A percentile compares a stretch with the other conserved stretches of the same genome.
Conservation (phyloP, 2,797 vertebrate genomes). For the Pseudochirops corinnae region DNA sequence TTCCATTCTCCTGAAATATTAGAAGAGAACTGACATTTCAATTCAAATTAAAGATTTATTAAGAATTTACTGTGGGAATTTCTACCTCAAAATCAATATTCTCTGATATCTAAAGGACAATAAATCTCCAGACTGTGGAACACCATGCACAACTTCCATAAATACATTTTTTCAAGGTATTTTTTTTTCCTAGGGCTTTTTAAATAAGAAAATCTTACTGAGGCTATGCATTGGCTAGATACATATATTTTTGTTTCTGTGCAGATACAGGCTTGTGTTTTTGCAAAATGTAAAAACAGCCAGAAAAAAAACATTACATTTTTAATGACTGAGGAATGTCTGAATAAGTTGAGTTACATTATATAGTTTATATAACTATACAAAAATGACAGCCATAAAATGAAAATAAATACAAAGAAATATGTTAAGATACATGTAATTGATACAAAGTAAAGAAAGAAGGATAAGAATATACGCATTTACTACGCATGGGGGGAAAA, state of each 20-base stretch:
- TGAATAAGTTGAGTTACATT: neutral
- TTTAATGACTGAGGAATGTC: neutral
- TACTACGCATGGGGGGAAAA: neutral
- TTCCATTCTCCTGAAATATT: neutral
- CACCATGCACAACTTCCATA: neutral
- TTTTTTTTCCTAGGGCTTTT: neutral
- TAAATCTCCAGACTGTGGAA: neutral
- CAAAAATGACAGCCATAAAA: neutral
- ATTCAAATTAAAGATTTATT: neutral
- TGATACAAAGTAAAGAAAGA: neutral
- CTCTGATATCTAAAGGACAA: neutral
- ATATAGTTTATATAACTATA: neutral
- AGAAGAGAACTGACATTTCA: neutral
- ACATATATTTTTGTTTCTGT: neutral
- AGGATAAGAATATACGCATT: neutral
- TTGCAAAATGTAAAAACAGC: neutral
- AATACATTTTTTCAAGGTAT: neutral
- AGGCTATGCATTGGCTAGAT: neutral
- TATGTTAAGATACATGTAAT: neutral
- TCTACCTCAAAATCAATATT: neutral
- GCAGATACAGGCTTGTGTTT: neutral
- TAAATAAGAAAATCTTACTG: neutral
- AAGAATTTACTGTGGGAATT: neutral
- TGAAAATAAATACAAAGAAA: neutral
- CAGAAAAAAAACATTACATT: neutral